Evolutionary conservation across 2,113 vertebrate genomes (phyloP).

Genomic region (Passerina amoena): DNA sequence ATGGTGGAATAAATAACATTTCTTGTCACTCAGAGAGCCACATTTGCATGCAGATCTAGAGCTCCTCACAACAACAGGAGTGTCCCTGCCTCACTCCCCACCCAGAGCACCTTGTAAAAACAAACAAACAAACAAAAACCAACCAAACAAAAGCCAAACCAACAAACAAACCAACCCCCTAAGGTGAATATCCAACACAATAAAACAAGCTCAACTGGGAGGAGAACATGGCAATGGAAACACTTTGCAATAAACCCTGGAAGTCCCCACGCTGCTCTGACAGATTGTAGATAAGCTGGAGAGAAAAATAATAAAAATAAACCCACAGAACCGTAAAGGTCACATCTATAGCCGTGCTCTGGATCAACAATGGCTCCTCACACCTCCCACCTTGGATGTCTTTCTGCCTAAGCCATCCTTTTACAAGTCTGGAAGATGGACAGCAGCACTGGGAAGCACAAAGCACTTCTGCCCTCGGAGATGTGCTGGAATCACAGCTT

Average conservation of each 20-base stretch:
- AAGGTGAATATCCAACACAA: not conserved
- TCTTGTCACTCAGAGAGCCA: not conserved
- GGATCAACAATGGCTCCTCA: not conserved
- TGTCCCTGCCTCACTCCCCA: not conserved
- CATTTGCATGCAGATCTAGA: not conserved
- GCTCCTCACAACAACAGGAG: not conserved
- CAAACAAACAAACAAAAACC: not conserved
- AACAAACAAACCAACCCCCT: not conserved
- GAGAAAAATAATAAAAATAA: not conserved
- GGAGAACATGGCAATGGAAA: not conserved
- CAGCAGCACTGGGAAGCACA: not conserved
- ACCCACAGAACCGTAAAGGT: not conserved
- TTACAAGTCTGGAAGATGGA: not conserved
- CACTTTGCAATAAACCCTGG: not conserved
- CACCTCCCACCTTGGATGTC: not conserved
- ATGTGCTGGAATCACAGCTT: not conserved
- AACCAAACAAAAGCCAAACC: too few relatives aligned
- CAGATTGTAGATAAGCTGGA: not conserved
- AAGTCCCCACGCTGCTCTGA: not conserved
- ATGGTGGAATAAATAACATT: not conserved
- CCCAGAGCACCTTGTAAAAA: accelerated
- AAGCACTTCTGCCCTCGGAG: not conserved
- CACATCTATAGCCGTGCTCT: not conserved
- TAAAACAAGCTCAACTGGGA: not conserved
- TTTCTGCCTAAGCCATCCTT: not conserved